phyloP scores from a whole-genome alignment of 2,888 invertebrate species.

The Theristus sp. region DNA sequence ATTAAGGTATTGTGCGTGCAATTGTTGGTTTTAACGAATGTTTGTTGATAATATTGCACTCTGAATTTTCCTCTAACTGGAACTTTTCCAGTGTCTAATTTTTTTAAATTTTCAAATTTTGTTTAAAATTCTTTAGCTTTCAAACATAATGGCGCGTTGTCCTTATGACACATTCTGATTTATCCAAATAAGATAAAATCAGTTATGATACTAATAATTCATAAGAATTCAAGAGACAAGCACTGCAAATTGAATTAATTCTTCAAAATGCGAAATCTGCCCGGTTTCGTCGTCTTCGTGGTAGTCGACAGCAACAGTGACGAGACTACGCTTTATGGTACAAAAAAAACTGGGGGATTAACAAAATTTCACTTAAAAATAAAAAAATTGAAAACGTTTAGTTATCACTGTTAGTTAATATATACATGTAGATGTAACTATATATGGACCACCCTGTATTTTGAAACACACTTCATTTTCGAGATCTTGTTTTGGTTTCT shows the following conservation, averaged over 20 bases:
- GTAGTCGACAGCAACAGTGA: background rate
- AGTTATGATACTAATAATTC: background rate
- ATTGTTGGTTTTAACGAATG: no score
- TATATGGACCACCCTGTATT: no score
- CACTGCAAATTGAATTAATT: background rate
- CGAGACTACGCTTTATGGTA: background rate
- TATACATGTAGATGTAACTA: no score
- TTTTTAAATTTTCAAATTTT: no score
- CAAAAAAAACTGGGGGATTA: background rate
- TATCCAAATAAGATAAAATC: background rate
- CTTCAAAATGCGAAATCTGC: background rate
- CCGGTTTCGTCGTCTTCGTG: conserved; percentile 3
- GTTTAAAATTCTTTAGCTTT: no score
- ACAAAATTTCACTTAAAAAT: background rate
- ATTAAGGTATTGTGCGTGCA: no score
- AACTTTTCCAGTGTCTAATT: no score
- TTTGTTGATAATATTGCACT: no score
- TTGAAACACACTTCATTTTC: no score
- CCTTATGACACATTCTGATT: background rate
- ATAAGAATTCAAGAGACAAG: background rate
- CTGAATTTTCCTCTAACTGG: background rate
- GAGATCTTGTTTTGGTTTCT: no score
- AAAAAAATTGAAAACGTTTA: background rate
- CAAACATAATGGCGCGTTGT: no score
- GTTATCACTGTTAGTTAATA: background rate